phyloP scores from a whole-genome alignment of 2,797 vertebrate genomes.

The Oceanodroma leucorhoa region DNA sequence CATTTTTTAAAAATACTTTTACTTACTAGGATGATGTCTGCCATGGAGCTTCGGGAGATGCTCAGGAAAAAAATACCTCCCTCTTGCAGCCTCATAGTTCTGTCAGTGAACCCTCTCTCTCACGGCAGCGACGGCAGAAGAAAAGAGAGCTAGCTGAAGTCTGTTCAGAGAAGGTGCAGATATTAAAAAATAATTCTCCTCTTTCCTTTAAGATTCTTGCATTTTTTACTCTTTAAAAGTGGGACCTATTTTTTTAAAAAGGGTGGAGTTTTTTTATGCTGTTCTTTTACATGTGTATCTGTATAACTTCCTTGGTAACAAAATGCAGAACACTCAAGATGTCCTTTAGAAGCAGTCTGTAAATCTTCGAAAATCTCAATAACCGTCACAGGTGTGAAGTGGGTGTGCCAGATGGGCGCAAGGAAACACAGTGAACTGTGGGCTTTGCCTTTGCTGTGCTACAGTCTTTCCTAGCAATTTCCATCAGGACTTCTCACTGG shows the following conservation, averaged over 20 bases:
- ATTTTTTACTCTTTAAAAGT: neutral
- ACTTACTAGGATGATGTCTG: constrained; percentile 71
- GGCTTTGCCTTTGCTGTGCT: neutral
- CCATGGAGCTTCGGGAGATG: constrained; percentile 27
- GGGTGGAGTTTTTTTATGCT: neutral
- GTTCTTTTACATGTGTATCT: neutral
- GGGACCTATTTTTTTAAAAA: neutral
- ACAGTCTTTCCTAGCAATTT: neutral
- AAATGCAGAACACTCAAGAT: neutral
- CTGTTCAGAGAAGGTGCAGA: constrained; percentile 69
- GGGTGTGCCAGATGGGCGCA: neutral
- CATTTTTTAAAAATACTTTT: neutral
- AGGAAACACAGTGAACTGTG: neutral
- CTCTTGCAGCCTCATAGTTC: constrained; percentile 58
- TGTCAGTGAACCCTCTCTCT: constrained; percentile 76
- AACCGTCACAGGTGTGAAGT: neutral
- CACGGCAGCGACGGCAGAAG: constrained; percentile 71
- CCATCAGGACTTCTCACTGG: neutral
- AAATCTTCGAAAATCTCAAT: neutral
- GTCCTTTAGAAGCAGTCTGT: neutral
- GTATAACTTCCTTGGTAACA: neutral
- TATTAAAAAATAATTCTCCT: neutral
- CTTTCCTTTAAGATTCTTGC: neutral
- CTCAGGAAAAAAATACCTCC: neutral
- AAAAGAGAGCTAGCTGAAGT: constrained; percentile 50